Percentiles rank a stretch among this genome's conserved stretches.
phyloP scores from a whole-genome alignment of 2,888 invertebrate genomes.

The Cheilosia vernalis region DNA sequence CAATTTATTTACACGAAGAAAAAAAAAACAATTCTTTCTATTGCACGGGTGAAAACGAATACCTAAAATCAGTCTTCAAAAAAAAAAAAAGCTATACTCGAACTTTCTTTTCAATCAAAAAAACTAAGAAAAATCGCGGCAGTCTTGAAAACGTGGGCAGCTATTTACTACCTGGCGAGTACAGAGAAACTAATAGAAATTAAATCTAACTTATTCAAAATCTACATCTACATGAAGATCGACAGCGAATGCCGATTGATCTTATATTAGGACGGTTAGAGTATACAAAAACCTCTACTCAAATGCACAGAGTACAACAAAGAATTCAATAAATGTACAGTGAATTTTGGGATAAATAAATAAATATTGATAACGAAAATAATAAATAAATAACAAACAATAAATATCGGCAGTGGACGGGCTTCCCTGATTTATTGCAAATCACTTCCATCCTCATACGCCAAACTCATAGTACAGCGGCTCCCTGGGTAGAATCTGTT shows the following conservation, averaged over 20 bases:
- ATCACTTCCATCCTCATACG: conserved; percentile 76
- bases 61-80: conserved; percentile 48
- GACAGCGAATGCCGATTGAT: neutral
- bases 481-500: conserved; percentile 81
- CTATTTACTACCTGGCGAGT: conserved; percentile 10
- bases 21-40: conserved; percentile 6
- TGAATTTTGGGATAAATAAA: conserved; percentile 29
- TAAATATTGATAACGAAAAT: conserved; percentile 27
- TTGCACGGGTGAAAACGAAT: conserved; percentile 36
- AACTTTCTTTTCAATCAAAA: neutral
- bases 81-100: neutral
- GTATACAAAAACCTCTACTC: conserved; percentile 33
- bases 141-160: conserved; percentile 13
- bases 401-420: conserved; percentile 18
- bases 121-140: neutral
- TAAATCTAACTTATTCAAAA: neutral
- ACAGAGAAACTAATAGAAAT: neutral
- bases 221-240: neutral
- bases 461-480: conserved; percentile 80
- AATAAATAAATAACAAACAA: conserved; percentile 43
- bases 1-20: conserved; percentile 39
- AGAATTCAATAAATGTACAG: conserved; percentile 21
- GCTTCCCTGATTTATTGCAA: conserved; percentile 19
- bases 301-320: conserved; percentile 4
- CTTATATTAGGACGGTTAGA: conserved; percentile 47